Base-by-base conservation (phyloP, 1,140 invertebrate species). In the Cydia pomonella region DNA sequence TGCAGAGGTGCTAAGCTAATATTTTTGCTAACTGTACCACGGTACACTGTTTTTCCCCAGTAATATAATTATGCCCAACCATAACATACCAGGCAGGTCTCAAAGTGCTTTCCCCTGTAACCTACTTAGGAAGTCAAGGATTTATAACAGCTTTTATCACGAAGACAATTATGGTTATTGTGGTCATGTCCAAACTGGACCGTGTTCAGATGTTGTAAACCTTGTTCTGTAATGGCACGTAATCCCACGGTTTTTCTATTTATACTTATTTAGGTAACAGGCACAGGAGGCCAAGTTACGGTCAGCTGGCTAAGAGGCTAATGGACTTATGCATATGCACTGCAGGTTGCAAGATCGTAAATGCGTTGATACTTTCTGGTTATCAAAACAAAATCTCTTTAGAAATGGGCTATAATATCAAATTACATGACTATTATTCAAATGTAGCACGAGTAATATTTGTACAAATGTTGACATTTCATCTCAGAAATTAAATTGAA, bases 251-350 rank as follows among this genome's bases (percentile, higher is more conserved):
- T 59, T 23, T 59, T 21, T 59, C 53, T 59, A 59, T 59, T 59
- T 59, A 18, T 23, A 59, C 3, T 44, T 44, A 44, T 44, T 44
- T 44, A 44, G 41, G 41, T 44, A 59, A 59, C 7, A 59, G 53
- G 53, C 47, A n/a, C 47, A 59, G 21, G 18, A 59, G 53, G 53
- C 53, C 21, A 59, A 59, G 9, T 23, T n/a, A 23, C 53, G 53
- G 53, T 59, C 21, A 59, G 53, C n/a, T 21, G 50, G 50, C 50
- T 53, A 53, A 53, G 50, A 53, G 50, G 50, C 1, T 59, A 59
- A 59, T 21, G 3, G 53, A 12, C 53, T 10, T 10, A 23, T 59
- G 53, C 53, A 59, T 23, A 59, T 59, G 41, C 41, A 44, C 41
- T 44, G 6, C 53, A 23, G 9, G 18, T 23, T 21, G 53, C 21